Base-by-base conservation (phyloP, 2,113 vertebrate species). In the Zosterops hypoxanthus region DNA sequence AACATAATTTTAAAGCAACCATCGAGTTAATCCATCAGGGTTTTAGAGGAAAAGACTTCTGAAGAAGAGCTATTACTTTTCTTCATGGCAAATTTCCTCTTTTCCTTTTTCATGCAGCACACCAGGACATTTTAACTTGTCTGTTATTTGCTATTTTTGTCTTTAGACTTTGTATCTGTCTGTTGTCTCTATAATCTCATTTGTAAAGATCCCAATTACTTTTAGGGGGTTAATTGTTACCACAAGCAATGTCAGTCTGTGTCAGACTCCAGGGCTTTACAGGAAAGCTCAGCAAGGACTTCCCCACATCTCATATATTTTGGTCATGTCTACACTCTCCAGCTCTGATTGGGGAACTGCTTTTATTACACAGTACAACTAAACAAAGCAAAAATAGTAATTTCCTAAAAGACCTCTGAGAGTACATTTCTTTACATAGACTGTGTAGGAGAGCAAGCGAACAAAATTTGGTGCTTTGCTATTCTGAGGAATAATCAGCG, bases 381-480 rank as follows among this genome's bases (percentile, higher is more conserved):
- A 73, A 88, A 73, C 31, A 81, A 91, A 81, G 44, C 36, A 94
- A 91, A 96, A 93, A 76, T 76, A 84, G 79, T 31, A 41, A 88
- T 71, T 80, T 88, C 44, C 52, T 82, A 29, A 83, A 73, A 92
- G 65, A 44, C n/a, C 52, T 66, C 64, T 49, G 44, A 56, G 42
- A 90, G 29, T 59, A 57, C 9, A 47, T 66, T 91, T 91, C 82
- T 92, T 86, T 80, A 66, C 66, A 88, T 28, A 88, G 69, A 75
- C 34, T 70, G 60, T 75, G 83, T 94, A 63, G 83, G 83, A 97
- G 52, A 60, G 71, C 55, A 90, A 80, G 31, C 57, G 85, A 88
- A 92, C 19, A 57, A 66, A 86, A 94, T 81, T 82, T 46, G 44
- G 56, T n/a, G 25, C 6, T 18, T 81, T 92, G 76, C 60, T 86